phyloP scores from a whole-genome alignment of 2,888 invertebrate genomes.

The Tipula vernalis region DNA sequence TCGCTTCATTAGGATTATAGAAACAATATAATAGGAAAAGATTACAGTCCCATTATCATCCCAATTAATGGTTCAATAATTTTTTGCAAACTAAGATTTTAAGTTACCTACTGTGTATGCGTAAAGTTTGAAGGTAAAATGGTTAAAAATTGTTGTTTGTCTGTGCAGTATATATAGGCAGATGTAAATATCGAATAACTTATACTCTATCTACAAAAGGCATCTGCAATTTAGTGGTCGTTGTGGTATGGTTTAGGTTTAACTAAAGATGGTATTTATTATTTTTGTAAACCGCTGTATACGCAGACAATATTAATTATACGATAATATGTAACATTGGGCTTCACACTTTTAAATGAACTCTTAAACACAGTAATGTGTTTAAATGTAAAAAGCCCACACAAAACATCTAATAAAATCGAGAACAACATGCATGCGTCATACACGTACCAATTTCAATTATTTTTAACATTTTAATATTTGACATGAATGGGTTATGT shows the following conservation, averaged over 20 bases:
- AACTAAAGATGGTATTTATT: not conserved
- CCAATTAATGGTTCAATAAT: not conserved
- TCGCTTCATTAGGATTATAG: not conserved
- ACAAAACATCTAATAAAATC: not conserved
- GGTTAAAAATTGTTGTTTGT: not conserved
- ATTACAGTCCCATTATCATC: not conserved
- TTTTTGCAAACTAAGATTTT: not conserved
- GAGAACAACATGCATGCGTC: not conserved
- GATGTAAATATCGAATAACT: not conserved
- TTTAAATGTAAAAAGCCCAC: not conserved
- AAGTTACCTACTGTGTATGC: not conserved
- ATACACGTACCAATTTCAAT: not conserved
- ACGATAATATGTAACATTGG: not conserved
- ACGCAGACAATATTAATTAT: not conserved
- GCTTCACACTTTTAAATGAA: not conserved
- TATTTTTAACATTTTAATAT: not conserved
- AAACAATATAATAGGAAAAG: not conserved
- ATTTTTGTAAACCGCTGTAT: too few relatives aligned
- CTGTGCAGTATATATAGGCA: not conserved
- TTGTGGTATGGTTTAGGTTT: not conserved
- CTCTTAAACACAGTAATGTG: not conserved
- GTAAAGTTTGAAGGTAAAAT: not conserved
- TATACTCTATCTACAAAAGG: not conserved
- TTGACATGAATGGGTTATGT: not conserved
- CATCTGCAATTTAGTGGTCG: not conserved